A percentile compares a stretch with the other conserved stretches of the same genome.
Conservation (phyloP, 2,888 invertebrate species). For the Andrena hattorfiana region DNA sequence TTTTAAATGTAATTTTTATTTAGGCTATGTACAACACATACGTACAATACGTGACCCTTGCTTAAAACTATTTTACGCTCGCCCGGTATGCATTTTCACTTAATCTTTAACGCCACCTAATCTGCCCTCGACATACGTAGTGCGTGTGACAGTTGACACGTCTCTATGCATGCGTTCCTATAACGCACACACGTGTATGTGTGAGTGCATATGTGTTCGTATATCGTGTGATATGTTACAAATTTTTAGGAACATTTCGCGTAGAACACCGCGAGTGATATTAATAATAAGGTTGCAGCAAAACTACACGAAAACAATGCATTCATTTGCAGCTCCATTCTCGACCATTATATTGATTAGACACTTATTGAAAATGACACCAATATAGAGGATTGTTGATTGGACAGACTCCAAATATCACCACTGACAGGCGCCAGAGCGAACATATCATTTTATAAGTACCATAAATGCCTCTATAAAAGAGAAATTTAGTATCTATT, state of each 20-base stretch:
- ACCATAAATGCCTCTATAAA: not conserved
- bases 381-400: slow-evolving; percentile 83
- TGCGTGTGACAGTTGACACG: slow-evolving; percentile 52
- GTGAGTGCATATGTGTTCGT: slow-evolving; percentile 67
- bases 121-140: slow-evolving; percentile 59
- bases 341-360: slow-evolving; percentile 82
- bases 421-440: slow-evolving; percentile 78
- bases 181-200: slow-evolving; percentile 48
- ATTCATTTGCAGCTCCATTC: slow-evolving; percentile 78
- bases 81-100: slow-evolving; percentile 78
- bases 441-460: not conserved
- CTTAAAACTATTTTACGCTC: slow-evolving; percentile 82
- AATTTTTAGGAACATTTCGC: slow-evolving; percentile 84
- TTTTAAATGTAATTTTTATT: slow-evolving; percentile 85
- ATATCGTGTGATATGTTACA: slow-evolving; percentile 82
- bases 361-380: slow-evolving; percentile 84
- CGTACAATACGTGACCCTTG: slow-evolving; percentile 84
- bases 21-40: slow-evolving; percentile 85
- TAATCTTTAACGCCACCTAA: slow-evolving; percentile 60
- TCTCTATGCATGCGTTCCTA: slow-evolving; percentile 21
- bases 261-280: slow-evolving; percentile 80
- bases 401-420: slow-evolving; percentile 82
- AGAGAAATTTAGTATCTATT: too few species aligned
- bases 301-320: slow-evolving; percentile 79
- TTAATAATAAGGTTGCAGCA: slow-evolving; percentile 75